These are phyloP conservation scores for Cyanocitta stelleri DNA, from an alignment of 2,113 vertebrate species.

Conservation along the genomic window DNA sequence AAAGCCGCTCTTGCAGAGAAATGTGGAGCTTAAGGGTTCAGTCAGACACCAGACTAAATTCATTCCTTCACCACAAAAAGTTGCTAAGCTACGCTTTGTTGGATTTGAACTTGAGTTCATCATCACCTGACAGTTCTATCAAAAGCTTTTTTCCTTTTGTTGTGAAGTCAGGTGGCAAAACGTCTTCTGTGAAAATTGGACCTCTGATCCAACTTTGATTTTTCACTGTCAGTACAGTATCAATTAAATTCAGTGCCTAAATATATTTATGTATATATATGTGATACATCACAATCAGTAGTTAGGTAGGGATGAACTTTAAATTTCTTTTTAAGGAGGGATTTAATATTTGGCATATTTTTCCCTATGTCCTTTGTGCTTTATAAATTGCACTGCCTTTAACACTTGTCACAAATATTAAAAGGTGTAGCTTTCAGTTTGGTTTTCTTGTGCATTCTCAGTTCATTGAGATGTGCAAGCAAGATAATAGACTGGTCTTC, in stretches of 20 bases:
- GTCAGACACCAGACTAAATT: background rate
- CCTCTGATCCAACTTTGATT: background rate
- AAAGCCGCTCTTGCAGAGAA: background rate
- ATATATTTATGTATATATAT: background rate
- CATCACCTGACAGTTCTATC: constrained; percentile 30
- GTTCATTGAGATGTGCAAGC: background rate
- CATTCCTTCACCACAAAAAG: constrained; percentile 15
- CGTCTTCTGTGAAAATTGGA: constrained; percentile 9
- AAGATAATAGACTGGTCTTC: background rate
- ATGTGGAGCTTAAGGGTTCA: background rate
- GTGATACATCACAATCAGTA: background rate
- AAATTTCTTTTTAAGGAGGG: background rate
- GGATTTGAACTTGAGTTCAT: constrained; percentile 33
- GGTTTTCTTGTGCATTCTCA: background rate
- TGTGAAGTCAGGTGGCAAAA: constrained; percentile 46
- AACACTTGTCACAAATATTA: background rate
- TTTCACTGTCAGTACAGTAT: background rate
- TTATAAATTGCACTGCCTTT: background rate
- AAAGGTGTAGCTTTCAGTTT: background rate
- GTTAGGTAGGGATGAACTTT: background rate
- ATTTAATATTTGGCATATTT: background rate
- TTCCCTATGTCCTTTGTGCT: background rate
- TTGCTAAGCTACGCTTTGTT: background rate
- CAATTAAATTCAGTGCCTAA: background rate
- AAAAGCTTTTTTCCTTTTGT: constrained; percentile 22